These are phyloP conservation scores for Liolophura sinensis DNA, from an alignment of 1,140 invertebrate genomes.

Conservation along the genomic window DNA sequence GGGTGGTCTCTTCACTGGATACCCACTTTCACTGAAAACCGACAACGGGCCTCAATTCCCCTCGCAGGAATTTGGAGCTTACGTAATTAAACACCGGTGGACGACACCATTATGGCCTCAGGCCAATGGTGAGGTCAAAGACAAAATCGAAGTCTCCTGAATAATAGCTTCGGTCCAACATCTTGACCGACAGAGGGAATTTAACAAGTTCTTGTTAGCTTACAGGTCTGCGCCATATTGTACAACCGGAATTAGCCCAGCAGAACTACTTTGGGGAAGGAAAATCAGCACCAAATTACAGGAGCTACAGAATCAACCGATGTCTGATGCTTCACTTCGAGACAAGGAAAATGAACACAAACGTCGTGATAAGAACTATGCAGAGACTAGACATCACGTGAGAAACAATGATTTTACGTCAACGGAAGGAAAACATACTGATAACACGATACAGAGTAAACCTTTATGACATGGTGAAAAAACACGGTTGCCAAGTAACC, in stretches of 20 bases:
- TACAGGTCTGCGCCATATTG: slow-evolving; percentile 17
- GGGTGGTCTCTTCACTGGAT: slow-evolving; percentile 20
- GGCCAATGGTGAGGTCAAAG: neutral
- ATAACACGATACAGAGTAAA: slow-evolving; percentile 4
- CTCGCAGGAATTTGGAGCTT: slow-evolving; percentile 12
- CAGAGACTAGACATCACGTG: slow-evolving; percentile 9
- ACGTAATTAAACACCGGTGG: slow-evolving; percentile 3
- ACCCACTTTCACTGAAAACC: slow-evolving; percentile 10
- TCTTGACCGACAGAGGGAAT: slow-evolving; percentile 15
- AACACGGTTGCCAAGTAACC: neutral
- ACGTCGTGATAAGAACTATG: slow-evolving; percentile 18
- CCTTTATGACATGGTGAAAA: slow-evolving; percentile 4
- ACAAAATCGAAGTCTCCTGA: slow-evolving; percentile 10
- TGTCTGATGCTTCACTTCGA: slow-evolving; percentile 4
- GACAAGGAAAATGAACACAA: slow-evolving; percentile 23
- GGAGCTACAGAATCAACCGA: neutral
- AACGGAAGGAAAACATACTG: slow-evolving; percentile 9
- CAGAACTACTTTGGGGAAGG: slow-evolving; percentile 20
- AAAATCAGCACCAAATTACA: slow-evolving; percentile 27
- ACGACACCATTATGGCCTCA: neutral
- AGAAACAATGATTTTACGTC: slow-evolving; percentile 7
- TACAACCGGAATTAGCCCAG: slow-evolving; percentile 18
- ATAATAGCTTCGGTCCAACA: slow-evolving; percentile 2
- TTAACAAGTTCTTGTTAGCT: slow-evolving; percentile 14
- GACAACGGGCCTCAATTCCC: slow-evolving; percentile 28